Evolutionary conservation across 2,888 invertebrate species (phyloP).

Genomic region (Andrena trimmerana): DNA sequence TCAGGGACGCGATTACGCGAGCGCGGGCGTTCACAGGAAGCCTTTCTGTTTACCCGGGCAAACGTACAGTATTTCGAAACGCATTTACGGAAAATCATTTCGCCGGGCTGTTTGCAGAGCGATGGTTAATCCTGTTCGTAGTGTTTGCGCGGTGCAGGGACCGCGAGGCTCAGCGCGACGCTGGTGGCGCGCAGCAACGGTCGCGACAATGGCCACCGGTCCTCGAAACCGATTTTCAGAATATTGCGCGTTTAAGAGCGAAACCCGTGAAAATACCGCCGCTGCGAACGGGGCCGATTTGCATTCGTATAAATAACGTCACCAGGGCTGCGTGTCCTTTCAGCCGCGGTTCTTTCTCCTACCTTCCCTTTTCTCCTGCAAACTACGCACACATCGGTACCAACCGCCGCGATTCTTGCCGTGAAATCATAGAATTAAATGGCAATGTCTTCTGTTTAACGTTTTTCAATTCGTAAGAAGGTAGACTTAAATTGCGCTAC

Average conservation of each 20-base stretch:
- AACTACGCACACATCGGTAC: neutral
- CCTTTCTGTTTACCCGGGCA: neutral
- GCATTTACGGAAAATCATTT: slow-evolving; percentile 47
- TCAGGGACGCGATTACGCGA: neutral
- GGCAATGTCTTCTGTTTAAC: neutral
- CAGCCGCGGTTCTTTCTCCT: slow-evolving; percentile 6
- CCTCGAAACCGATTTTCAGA: slow-evolving; percentile 37
- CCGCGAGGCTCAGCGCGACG: neutral
- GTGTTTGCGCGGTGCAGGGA: slow-evolving; percentile 21
- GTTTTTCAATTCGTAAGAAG: slow-evolving; percentile 6
- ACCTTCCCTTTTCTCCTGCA: slow-evolving; percentile 5
- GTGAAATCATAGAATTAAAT: neutral
- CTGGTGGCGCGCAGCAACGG: slow-evolving; percentile 5
- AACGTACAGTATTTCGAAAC: slow-evolving; percentile 34
- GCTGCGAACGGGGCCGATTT: slow-evolving; percentile 25
- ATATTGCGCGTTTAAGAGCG: slow-evolving; percentile 7
- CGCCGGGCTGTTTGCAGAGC: slow-evolving; percentile 31
- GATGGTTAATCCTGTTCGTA: slow-evolving; percentile 52
- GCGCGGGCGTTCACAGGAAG: neutral
- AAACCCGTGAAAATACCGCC: slow-evolving; percentile 26
- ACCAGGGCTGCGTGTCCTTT: neutral
- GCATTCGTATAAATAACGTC: slow-evolving; percentile 35
- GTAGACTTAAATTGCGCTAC: slow-evolving; percentile 14
- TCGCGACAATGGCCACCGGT: slow-evolving; percentile 13
- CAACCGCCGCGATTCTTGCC: neutral